A percentile compares a stretch with the other conserved stretches of the same genome.
Conservation (phyloP, 2,113 vertebrate genomes). For the Ceratotherium simum region DNA sequence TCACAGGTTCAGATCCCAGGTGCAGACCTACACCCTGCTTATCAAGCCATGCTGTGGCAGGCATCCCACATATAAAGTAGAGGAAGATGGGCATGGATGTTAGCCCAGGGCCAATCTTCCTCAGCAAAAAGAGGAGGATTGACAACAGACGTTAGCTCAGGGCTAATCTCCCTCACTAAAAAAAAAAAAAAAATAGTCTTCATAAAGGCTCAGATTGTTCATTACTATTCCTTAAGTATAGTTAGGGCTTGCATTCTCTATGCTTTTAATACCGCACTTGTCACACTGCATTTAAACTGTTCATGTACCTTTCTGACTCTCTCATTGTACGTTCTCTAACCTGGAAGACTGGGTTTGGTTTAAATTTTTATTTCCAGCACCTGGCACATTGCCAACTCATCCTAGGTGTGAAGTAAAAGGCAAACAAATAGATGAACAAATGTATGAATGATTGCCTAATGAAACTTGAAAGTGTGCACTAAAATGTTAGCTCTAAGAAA, state of each 20-base stretch:
- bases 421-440: not conserved
- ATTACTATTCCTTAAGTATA: accelerated
- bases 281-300: not conserved
- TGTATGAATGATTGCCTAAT: not conserved
- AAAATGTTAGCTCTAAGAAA: not conserved
- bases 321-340: not conserved
- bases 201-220: not conserved
- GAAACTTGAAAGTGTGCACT: too few species aligned
- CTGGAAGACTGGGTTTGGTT: not conserved
- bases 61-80: too few species aligned
- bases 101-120: too few species aligned
- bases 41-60: too few species aligned
- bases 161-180: too few species aligned
- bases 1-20: too few species aligned
- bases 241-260: accelerated
- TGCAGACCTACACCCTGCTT: too few species aligned
- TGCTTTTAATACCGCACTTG: not conserved
- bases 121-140: too few species aligned
- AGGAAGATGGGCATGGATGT: too few species aligned
- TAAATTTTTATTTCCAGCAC: not conserved
- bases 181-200: too few species aligned
- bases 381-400: too few species aligned
- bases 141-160: too few species aligned
- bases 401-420: not conserved
- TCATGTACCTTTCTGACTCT: not conserved